These are phyloP conservation scores for Aphaenogaster ashmeadi DNA, from an alignment of 1,140 invertebrate genomes.

Conservation along the genomic window DNA sequence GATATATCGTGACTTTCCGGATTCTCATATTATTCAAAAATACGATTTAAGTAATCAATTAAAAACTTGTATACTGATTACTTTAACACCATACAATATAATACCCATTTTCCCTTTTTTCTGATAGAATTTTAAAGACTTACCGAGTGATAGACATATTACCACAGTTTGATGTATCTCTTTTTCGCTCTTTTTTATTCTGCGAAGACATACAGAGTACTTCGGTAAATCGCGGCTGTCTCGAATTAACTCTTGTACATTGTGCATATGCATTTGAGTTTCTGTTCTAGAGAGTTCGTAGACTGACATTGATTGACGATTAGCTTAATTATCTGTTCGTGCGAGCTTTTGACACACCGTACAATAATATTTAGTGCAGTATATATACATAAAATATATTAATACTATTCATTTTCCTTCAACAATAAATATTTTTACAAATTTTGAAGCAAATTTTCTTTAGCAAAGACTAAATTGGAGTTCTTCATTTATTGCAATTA, in stretches of 20 bases:
- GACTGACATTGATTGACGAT: constrained; percentile 12
- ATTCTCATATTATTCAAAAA: constrained; percentile 2
- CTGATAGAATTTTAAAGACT: background rate
- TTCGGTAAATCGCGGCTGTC: background rate
- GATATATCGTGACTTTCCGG: background rate
- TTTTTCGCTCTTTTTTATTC: background rate
- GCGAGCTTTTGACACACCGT: background rate
- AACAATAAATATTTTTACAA: background rate
- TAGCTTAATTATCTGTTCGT: constrained; percentile 26
- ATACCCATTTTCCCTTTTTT: constrained; percentile 1
- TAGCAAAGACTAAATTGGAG: background rate
- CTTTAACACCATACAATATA: background rate
- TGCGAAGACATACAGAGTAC: no score
- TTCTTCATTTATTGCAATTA: background rate
- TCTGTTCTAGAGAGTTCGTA: background rate
- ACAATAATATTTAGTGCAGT: background rate
- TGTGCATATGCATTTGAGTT: background rate
- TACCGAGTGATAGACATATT: background rate
- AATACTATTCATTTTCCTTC: background rate
- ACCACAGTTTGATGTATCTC: background rate
- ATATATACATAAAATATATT: background rate
- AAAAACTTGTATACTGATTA: background rate
- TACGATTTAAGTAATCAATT: background rate
- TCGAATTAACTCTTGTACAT: background rate
- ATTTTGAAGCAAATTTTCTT: background rate